These are phyloP conservation scores for Mohoua ochrocephala DNA, from an alignment of 2,113 vertebrate genomes.

Conservation along the genomic window DNA sequence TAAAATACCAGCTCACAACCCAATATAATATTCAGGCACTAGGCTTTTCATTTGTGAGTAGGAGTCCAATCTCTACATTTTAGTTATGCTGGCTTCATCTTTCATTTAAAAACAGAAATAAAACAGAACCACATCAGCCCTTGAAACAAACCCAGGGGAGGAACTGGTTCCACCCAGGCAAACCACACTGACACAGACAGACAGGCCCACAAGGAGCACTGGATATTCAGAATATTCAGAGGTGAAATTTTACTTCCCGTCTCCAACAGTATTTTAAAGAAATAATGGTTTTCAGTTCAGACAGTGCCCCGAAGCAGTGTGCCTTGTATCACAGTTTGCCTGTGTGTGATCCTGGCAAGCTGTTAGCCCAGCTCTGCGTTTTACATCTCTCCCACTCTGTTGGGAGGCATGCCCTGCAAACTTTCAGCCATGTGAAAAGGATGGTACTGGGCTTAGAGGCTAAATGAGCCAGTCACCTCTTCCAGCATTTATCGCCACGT, in stretches of 20 bases:
- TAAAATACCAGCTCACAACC: background rate
- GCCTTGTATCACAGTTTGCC: background rate
- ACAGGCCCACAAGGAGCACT: background rate
- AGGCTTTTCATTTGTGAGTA: background rate
- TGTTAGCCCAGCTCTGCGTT: background rate
- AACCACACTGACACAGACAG: background rate
- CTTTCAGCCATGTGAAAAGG: background rate
- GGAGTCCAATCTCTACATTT: background rate
- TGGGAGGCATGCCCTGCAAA: background rate
- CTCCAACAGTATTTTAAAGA: background rate
- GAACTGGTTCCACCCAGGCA: background rate
- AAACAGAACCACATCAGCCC: background rate
- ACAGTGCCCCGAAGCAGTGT: background rate
- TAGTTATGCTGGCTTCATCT: background rate
- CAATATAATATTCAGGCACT: background rate
- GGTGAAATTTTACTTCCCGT: background rate
- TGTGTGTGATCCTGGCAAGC: background rate
- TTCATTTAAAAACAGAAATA: background rate
- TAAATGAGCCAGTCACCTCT: background rate
- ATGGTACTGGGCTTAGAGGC: background rate
- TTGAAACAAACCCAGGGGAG: background rate
- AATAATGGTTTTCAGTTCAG: background rate
- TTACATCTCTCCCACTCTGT: background rate
- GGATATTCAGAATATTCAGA: background rate
- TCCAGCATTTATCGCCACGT: fast-evolving